phyloP scores from a whole-genome alignment of 2,113 vertebrate genomes.

The Carettochelys insculpta region DNA sequence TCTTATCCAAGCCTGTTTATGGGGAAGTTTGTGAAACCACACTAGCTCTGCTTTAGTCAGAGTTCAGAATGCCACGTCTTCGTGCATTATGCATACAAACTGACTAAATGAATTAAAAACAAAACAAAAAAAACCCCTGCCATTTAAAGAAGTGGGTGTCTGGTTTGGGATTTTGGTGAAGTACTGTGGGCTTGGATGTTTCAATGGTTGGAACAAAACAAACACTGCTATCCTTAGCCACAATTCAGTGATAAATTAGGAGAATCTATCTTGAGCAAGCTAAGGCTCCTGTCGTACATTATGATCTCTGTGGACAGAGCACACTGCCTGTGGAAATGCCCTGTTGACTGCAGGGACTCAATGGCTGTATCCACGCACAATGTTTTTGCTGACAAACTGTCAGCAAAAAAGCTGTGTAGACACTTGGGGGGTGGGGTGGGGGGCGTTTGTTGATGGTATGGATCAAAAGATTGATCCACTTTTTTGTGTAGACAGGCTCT shows the following conservation, averaged over 20 bases:
- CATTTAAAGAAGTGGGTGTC: neutral
- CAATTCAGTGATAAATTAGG: no score
- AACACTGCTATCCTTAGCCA: neutral
- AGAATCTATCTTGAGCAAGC: neutral
- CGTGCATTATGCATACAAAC: neutral
- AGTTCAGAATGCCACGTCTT: neutral
- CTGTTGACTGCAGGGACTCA: neutral
- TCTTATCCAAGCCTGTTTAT: fast-evolving
- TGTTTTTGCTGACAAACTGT: no score
- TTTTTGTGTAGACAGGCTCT: no score
- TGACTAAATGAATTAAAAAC: neutral
- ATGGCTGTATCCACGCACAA: no score
- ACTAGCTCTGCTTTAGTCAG: no score
- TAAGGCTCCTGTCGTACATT: neutral
- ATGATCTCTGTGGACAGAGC: neutral
- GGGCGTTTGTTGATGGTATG: no score
- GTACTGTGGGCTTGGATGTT: neutral
- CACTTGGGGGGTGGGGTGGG: no score
- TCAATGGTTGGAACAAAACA: neutral
- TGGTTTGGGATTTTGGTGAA: neutral
- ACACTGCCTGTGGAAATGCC: neutral
- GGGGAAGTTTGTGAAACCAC: no score
- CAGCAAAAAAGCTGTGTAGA: no score
- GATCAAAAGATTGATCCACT: no score
- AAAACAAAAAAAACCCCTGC: no score